These are phyloP conservation scores for Nasonia vitripennis DNA, from an alignment of 1,140 invertebrate species.

Conservation along the genomic window DNA sequence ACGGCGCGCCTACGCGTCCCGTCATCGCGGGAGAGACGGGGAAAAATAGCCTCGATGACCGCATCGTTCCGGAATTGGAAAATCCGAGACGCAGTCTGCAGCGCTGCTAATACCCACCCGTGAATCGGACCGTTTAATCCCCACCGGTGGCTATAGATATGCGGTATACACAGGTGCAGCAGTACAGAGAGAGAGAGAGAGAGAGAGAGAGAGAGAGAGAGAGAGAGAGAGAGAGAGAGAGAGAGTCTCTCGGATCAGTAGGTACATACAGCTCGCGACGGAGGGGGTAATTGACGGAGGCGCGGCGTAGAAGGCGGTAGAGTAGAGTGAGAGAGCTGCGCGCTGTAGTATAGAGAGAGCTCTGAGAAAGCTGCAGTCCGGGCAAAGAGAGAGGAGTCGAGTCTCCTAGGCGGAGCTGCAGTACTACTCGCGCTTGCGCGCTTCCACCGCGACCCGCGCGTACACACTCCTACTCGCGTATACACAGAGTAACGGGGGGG, in stretches of 20 bases:
- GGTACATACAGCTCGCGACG: not conserved
- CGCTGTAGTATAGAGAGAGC: not conserved
- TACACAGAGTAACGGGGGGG: slow-evolving; percentile 1
- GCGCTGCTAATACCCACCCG: not conserved
- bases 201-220: not conserved
- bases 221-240: not conserved
- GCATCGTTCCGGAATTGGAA: not conserved
- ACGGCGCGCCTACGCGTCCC: not conserved
- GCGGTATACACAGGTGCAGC: slow-evolving; percentile 20
- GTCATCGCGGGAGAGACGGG: not conserved
- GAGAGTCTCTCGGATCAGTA: not conserved
- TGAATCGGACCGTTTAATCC: not conserved
- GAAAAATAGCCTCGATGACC: not conserved
- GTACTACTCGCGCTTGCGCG: not conserved
- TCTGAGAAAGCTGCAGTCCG: not conserved
- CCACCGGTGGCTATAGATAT: not conserved
- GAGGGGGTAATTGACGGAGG: slow-evolving; percentile 47
- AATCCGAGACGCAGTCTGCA: not conserved
- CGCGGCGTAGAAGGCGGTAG: slow-evolving; percentile 42
- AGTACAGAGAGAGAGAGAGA: not conserved
- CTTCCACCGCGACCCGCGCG: not conserved
- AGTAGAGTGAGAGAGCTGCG: not conserved
- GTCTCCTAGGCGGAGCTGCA: slow-evolving; percentile 44
- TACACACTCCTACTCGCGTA: slow-evolving; percentile 24
- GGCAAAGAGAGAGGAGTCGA: not conserved